A percentile compares a stretch with the other conserved stretches of the same genome.
Evolutionary conservation across 2,797 vertebrate species (phyloP).

Genomic region (Sebastiscus tertius): DNA sequence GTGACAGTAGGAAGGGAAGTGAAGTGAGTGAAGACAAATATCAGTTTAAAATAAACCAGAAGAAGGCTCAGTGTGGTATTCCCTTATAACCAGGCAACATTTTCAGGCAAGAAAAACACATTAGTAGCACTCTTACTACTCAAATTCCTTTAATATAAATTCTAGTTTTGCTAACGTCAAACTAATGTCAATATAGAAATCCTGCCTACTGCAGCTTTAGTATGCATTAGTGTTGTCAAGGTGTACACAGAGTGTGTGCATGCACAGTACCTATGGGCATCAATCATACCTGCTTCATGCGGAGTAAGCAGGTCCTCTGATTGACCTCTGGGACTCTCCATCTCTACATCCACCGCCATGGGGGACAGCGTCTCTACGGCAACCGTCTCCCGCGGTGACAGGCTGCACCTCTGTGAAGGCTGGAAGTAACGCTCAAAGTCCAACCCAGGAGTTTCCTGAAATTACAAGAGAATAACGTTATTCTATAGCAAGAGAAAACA

Average conservation of each 20-base stretch:
- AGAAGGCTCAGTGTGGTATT: background rate
- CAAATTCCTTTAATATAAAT: background rate
- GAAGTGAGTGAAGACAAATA: slow-evolving; percentile 4
- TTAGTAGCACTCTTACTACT: background rate
- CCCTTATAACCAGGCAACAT: background rate
- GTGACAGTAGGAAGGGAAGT: slow-evolving; percentile 51
- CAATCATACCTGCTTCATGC: slow-evolving; percentile 52
- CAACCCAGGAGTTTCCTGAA: slow-evolving; percentile 69
- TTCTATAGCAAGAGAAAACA: background rate
- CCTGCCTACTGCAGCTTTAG: background rate
- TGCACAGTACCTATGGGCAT: slow-evolving; percentile 15
- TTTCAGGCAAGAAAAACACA: background rate
- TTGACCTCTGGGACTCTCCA: slow-evolving; percentile 76
- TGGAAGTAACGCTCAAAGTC: slow-evolving; percentile 84
- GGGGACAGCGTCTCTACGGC: slow-evolving; percentile 63
- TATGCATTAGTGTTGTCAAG: background rate
- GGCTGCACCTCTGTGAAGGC: slow-evolving; percentile 65
- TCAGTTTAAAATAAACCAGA: background rate
- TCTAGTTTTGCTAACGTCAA: background rate
- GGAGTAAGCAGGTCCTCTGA: slow-evolving; percentile 30
- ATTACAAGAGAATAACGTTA: background rate
- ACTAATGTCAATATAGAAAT: background rate
- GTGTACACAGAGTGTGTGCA: background rate
- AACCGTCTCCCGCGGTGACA: slow-evolving; percentile 50
- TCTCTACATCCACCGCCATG: slow-evolving; percentile 67